Percentiles rank a stretch among this genome's conserved stretches.
Conservation (phyloP, 2,888 invertebrate genomes). For the Cyclophora albipunctata region DNA sequence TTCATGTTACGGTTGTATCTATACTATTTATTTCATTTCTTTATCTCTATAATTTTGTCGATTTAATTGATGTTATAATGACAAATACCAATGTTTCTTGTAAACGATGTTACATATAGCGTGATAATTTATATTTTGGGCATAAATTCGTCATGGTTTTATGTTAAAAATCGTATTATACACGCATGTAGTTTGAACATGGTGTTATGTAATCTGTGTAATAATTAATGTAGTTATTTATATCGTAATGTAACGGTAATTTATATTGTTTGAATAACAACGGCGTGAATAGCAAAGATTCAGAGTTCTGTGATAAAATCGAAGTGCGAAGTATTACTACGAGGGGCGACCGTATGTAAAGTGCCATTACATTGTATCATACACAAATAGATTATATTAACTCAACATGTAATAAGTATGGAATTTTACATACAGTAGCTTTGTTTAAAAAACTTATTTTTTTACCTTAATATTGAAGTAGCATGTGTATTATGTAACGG, state of each 20-base stretch:
- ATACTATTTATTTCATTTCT: constrained; percentile 50
- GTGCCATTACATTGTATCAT: constrained; percentile 7
- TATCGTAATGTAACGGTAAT: constrained; percentile 19
- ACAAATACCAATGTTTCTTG: constrained; percentile 15
- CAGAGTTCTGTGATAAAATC: constrained; percentile 56
- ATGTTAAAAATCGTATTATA: too few species aligned
- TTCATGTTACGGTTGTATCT: constrained; percentile 41
- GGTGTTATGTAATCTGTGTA: constrained; percentile 7
- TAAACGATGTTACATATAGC: constrained; percentile 17
- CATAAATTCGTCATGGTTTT: too few species aligned
- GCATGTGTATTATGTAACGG: constrained; percentile 24
- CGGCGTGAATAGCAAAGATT: constrained; percentile 31
- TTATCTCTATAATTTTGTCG: constrained; percentile 30
- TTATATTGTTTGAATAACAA: constrained; percentile 32
- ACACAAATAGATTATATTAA: constrained; percentile 3
- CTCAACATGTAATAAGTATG: constrained; percentile 1
- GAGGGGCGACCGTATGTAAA: constrained; percentile 26
- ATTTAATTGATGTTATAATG: too few species aligned
- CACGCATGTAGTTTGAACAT: too few species aligned
- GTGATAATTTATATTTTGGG: too few species aligned
- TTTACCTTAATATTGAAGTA: constrained; percentile 27
- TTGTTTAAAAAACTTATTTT: constrained; percentile 29
- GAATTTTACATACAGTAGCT: constrained; percentile 25
- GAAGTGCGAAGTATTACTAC: constrained; percentile 29
- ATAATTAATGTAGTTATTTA: constrained; percentile 20